A percentile compares a stretch with the other conserved stretches of the same genome.
Conservation (phyloP, 2,797 vertebrate species). For the Galago senegalensis region DNA sequence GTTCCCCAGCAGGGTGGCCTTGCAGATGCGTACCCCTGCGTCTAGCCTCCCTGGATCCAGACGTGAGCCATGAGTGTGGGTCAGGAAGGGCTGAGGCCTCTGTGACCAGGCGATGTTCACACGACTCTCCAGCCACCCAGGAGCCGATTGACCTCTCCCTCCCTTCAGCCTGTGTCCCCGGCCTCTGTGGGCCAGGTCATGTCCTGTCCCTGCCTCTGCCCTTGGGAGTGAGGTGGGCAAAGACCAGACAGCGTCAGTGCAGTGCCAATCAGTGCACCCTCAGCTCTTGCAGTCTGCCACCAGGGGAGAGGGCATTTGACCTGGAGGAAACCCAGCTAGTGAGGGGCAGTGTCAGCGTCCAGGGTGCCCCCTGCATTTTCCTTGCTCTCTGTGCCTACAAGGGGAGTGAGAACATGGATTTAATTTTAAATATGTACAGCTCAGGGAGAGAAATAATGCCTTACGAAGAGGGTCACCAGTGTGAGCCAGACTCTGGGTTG, state of each 20-base stretch:
- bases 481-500: neutral
- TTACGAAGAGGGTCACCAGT: neutral
- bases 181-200: neutral
- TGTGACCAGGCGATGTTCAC: neutral
- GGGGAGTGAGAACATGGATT: neutral
- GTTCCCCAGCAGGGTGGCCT: neutral
- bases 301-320: neutral
- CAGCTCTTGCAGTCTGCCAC: neutral
- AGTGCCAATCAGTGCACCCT: neutral
- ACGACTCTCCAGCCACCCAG: neutral
- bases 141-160: neutral
- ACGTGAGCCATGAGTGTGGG: neutral
- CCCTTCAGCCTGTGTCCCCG: neutral
- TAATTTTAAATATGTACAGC: neutral
- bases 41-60: neutral
- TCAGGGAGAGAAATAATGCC: neutral
- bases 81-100: neutral
- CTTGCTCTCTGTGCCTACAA: neutral
- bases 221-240: neutral
- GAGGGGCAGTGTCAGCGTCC: neutral
- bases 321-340: neutral
- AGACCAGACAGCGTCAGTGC: neutral
- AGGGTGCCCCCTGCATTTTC: neutral
- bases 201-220: neutral
- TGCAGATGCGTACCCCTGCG: neutral